Evolutionary conservation across 2,888 invertebrate genomes (phyloP).

Genomic region (Palloptera scutellata): DNA sequence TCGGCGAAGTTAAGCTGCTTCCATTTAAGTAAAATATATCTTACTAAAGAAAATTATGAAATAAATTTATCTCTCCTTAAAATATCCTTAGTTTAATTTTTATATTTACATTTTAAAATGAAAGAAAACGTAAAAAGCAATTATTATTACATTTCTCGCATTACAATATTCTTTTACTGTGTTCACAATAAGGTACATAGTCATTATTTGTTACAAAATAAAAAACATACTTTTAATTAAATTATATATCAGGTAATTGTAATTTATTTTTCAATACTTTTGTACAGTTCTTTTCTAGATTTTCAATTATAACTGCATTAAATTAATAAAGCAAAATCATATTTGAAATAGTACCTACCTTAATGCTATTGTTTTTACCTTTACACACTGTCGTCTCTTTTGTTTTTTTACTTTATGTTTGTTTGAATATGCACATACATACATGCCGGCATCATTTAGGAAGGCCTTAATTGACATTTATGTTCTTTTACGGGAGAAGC

Average conservation of each 20-base stretch:
- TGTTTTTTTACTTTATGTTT: no score
- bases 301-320: constrained; percentile 8
- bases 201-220: constrained; percentile 29
- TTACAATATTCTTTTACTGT: constrained; percentile 17
- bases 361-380: no score
- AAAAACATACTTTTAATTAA: constrained; percentile 24
- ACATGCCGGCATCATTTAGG: no score
- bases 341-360: no score
- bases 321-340: neutral
- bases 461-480: no score
- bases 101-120: constrained; percentile 8
- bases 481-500: no score
- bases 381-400: no score
- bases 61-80: constrained; percentile 15
- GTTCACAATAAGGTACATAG: constrained; percentile 34
- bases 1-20: constrained; percentile 25
- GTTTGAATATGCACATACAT: no score
- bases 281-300: constrained; percentile 18
- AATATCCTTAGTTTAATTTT: constrained; percentile 22
- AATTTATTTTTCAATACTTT: constrained; percentile 19
- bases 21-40: constrained; percentile 19
- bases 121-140: neutral
- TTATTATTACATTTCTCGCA: neutral
- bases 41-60: constrained; percentile 12
- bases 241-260: constrained; percentile 8